phyloP scores from a whole-genome alignment of 2,797 vertebrate species.

The Dermochelys coriacea region DNA sequence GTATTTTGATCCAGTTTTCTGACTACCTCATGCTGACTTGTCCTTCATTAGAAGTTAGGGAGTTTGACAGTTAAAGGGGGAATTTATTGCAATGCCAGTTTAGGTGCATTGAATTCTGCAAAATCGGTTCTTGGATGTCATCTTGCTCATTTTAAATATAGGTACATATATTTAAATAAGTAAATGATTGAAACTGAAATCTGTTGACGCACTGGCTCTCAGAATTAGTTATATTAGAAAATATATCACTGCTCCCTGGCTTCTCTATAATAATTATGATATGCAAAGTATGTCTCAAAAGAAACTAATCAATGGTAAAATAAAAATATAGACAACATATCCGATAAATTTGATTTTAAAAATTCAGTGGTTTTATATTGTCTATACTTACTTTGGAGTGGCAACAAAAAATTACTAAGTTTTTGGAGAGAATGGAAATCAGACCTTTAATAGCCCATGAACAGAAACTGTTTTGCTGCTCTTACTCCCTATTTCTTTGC shows the following conservation, averaged over 20 bases:
- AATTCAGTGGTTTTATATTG: background rate
- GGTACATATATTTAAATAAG: background rate
- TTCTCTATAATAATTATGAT: background rate
- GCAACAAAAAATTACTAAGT: background rate
- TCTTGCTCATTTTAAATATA: background rate
- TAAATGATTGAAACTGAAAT: background rate
- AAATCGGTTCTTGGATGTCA: background rate
- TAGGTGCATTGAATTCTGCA: background rate
- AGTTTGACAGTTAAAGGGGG: background rate
- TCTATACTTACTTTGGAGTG: background rate
- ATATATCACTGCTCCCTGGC: background rate
- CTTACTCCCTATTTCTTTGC: background rate
- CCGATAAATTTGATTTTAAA: conserved; percentile 6
- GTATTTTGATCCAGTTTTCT: background rate
- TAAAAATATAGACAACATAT: background rate
- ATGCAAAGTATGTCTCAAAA: background rate
- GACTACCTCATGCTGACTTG: background rate
- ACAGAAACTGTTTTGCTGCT: background rate
- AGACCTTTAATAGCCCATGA: background rate
- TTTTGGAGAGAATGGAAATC: background rate
- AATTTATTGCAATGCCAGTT: background rate
- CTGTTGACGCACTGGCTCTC: background rate
- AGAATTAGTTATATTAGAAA: background rate
- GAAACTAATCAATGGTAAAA: background rate
- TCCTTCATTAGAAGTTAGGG: background rate